phyloP scores from a whole-genome alignment of 2,888 invertebrate species.

The Caenorhabditis angaria region DNA sequence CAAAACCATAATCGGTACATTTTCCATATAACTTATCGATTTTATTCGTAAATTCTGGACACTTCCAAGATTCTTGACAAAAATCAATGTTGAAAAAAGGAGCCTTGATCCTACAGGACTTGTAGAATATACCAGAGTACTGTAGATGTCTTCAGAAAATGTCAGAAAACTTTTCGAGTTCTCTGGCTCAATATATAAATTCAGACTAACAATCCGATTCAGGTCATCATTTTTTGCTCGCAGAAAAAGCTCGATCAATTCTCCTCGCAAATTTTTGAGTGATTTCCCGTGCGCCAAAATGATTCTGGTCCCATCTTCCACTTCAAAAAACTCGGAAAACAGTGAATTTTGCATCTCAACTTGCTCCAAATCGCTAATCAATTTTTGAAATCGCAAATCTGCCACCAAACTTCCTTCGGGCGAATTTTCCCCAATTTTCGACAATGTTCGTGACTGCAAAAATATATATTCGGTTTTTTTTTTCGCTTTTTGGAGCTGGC shows the following conservation, averaged over 20 bases:
- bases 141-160: conserved; percentile 18
- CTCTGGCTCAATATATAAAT: conserved; percentile 29
- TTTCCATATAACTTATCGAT: conserved; percentile 15
- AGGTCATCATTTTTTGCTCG: conserved; percentile 20
- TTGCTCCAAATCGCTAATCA: conserved; percentile 17
- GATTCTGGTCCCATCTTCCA: conserved; percentile 24
- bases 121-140: conserved; percentile 12
- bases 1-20: background rate
- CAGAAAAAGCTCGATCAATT: conserved; percentile 31
- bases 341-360: conserved; percentile 22
- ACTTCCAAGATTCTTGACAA: background rate
- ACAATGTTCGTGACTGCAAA: conserved; percentile 31
- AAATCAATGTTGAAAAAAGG: conserved; percentile 16
- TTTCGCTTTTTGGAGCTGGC: no score
- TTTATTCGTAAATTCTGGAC: conserved; percentile 5
- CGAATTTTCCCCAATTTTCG: conserved; percentile 21
- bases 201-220: conserved; percentile 26
- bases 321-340: conserved; percentile 17
- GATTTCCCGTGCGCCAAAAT: background rate
- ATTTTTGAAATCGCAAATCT: conserved; percentile 28
- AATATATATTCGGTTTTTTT: background rate
- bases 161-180: background rate
- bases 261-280: conserved; percentile 19
- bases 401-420: conserved; percentile 27
- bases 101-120: conserved; percentile 13